These are phyloP conservation scores for Zaprionus obscuricornis DNA, from an alignment of 2,888 invertebrate species.

Conservation along the genomic window DNA sequence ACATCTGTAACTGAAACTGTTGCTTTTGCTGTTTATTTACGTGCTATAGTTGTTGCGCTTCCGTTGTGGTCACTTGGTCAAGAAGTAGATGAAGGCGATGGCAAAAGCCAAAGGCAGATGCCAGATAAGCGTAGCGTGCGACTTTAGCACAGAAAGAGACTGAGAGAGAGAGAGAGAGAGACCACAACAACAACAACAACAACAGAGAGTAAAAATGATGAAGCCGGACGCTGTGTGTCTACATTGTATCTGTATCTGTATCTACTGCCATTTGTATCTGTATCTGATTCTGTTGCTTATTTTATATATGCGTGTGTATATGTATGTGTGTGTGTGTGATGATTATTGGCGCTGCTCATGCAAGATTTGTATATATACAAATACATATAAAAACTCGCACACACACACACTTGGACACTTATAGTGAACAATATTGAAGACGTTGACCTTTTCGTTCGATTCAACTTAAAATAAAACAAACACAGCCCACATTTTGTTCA, in stretches of 20 bases:
- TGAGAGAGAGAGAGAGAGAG: slow-evolving; percentile 4
- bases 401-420: too few relatives aligned
- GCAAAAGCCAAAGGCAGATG: slow-evolving; percentile 35
- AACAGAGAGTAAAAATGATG: too few relatives aligned
- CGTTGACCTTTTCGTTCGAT: slow-evolving; percentile 45
- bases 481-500: too few relatives aligned
- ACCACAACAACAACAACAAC: background rate
- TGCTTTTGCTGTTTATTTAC: slow-evolving; percentile 37
- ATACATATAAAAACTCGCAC: too few relatives aligned
- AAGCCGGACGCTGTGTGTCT: slow-evolving; percentile 6
- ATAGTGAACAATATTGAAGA: too few relatives aligned
- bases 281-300: slow-evolving; percentile 24
- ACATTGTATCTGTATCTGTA: slow-evolving; percentile 4
- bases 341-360: slow-evolving; percentile 21
- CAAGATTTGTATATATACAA: too few relatives aligned
- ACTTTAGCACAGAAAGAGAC: slow-evolving; percentile 8
- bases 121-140: slow-evolving; percentile 32
- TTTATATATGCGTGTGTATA: slow-evolving; percentile 6
- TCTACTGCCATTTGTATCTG: slow-evolving; percentile 15
- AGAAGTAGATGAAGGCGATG: slow-evolving; percentile 3
- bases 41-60: slow-evolving; percentile 43
- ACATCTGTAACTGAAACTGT: slow-evolving; percentile 38
- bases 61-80: slow-evolving; percentile 54
- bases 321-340: slow-evolving; percentile 4
- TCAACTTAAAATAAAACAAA: slow-evolving; percentile 26